Conservation (phyloP, 2,113 vertebrate species). For the Carlito syrichta region DNA sequence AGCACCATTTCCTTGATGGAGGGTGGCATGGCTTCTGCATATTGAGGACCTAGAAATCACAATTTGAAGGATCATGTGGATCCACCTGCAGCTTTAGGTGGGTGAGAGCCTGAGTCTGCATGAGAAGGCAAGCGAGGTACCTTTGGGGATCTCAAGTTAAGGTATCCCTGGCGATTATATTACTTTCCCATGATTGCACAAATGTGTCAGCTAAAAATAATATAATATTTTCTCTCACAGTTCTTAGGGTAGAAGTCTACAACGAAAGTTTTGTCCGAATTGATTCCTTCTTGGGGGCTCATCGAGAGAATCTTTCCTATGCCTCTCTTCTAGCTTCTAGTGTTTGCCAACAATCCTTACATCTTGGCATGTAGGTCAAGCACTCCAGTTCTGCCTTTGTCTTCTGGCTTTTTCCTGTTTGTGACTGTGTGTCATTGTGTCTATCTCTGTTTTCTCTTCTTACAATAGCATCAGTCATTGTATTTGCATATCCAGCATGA, state of each 20-base stretch:
- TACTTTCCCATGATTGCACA: no score
- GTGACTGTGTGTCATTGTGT: not conserved
- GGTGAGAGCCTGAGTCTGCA: not conserved
- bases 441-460: not conserved
- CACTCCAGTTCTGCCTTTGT: rapidly evolving
- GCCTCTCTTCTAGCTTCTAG: not conserved
- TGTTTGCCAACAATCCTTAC: not conserved
- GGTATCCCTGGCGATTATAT: not conserved
- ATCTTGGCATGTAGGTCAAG: not conserved
- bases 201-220: not conserved
- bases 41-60: not conserved
- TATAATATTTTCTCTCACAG: not conserved
- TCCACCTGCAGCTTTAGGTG: not conserved
- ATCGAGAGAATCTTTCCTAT: not conserved
- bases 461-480: no score
- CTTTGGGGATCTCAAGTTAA: not conserved
- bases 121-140: no score
- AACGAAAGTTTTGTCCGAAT: not conserved
- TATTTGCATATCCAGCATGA: not conserved
- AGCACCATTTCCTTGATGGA: not conserved
- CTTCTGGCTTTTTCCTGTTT: not conserved
- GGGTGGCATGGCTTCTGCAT: not conserved
- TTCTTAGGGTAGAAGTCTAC: not conserved
- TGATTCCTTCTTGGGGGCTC: not conserved
- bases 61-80: not conserved